Percentiles rank a stretch among this genome's conserved stretches.
Conservation (phyloP, 2,113 vertebrate genomes). For the Poicephalus meyeri region DNA sequence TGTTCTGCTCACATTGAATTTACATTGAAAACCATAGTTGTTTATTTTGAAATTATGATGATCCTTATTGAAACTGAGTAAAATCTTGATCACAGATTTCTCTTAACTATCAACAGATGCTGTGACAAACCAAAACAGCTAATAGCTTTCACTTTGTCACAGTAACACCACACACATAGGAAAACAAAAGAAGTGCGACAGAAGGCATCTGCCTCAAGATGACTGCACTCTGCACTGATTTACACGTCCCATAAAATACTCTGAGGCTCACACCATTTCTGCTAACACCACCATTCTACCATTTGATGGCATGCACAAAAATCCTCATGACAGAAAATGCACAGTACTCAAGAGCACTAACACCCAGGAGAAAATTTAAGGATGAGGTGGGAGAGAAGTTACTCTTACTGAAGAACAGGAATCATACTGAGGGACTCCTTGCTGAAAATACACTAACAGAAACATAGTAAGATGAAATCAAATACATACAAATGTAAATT, state of each 20-base stretch:
- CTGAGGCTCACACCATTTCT: background rate
- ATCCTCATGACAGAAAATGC: background rate
- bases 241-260: background rate
- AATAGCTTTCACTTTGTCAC: background rate
- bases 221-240: background rate
- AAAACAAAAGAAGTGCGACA: background rate
- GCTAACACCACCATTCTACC: background rate
- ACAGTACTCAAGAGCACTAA: background rate
- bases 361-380: background rate
- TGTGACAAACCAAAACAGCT: background rate
- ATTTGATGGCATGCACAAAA: background rate
- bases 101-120: background rate
- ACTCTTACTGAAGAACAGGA: constrained; percentile 16
- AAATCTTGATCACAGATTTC: background rate
- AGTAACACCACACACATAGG: background rate
- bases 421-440: background rate
- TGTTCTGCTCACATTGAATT: background rate
- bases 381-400: background rate
- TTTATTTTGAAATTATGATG: background rate
- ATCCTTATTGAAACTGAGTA: background rate
- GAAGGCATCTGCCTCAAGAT: background rate
- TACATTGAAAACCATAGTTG: background rate
- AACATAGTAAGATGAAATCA: constrained; percentile 14
- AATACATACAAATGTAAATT: background rate
- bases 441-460: constrained; percentile 10